Conservation (phyloP, 2,888 invertebrate species). For the Lacanobia oleracea region DNA sequence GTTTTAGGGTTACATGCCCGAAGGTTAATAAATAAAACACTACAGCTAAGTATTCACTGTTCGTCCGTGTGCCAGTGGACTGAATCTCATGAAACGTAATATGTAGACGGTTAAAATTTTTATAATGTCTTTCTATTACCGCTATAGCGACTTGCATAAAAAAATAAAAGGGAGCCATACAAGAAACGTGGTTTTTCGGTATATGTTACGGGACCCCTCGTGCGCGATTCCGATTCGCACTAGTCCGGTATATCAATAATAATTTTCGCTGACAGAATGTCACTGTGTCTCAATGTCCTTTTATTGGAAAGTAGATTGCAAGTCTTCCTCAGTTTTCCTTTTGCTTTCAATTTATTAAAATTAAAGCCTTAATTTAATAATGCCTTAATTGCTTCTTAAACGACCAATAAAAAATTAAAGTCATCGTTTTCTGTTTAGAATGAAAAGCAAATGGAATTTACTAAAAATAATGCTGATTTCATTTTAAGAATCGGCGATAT, state of each 20-base stretch:
- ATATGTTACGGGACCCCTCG: background rate
- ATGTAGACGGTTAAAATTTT: background rate
- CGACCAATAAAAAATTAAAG: background rate
- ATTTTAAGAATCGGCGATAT: conserved; percentile 5
- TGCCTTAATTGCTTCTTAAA: background rate
- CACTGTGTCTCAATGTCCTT: too few species aligned
- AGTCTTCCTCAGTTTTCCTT: background rate
- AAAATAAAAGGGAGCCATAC: background rate
- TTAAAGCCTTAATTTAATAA: background rate
- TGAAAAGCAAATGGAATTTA: background rate
- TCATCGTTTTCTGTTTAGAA: background rate
- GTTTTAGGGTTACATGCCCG: too few species aligned
- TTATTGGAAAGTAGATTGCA: background rate
- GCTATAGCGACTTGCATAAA: background rate
- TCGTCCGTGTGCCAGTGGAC: too few species aligned
- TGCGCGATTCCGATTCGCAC: background rate
- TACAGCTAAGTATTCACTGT: too few species aligned
- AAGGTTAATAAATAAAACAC: too few species aligned
- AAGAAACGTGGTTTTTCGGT: background rate
- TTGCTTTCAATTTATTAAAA: background rate
- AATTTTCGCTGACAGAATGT: background rate
- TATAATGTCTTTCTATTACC: background rate
- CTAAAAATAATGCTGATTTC: conserved; percentile 2
- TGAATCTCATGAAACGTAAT: too few species aligned
- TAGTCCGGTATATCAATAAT: background rate